Percentiles rank a stretch among this genome's conserved stretches.
These are phyloP conservation scores for Mycteria americana DNA, from an alignment of 2,797 vertebrate species.

Conservation along the genomic window DNA sequence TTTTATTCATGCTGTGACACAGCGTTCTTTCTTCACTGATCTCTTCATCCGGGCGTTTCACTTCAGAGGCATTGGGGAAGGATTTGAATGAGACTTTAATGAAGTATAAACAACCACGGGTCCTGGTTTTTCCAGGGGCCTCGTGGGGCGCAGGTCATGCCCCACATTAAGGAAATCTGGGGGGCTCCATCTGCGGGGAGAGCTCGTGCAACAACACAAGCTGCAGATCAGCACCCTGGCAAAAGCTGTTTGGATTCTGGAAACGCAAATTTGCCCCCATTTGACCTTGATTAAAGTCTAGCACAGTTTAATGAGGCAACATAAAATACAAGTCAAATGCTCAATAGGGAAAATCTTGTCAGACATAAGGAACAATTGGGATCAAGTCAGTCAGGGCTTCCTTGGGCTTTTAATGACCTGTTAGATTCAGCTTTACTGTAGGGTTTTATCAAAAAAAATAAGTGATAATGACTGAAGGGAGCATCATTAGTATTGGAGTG, in stretches of 20 bases:
- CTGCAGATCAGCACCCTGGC: conserved; percentile 1
- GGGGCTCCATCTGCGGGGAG: neutral
- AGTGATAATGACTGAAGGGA: conserved; percentile 59
- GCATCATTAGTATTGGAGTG: conserved; percentile 50
- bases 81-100: neutral
- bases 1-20: conserved; percentile 54
- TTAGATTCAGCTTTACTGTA: conserved; percentile 50
- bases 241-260: conserved; percentile 24
- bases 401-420: conserved; percentile 55
- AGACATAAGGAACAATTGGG: conserved; percentile 59
- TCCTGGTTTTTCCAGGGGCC: accelerated
- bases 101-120: neutral
- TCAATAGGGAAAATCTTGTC: conserved; percentile 53
- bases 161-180: accelerated
- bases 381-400: conserved; percentile 45
- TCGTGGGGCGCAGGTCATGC: neutral
- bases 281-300: conserved; percentile 67
- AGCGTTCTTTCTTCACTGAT: conserved; percentile 26
- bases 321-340: conserved; percentile 57
- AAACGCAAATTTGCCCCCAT: conserved; percentile 22
- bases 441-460: conserved; percentile 19
- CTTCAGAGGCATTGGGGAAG: neutral
- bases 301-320: conserved; percentile 56
- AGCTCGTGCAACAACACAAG: neutral
- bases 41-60: neutral